Percentiles rank a stretch among this genome's conserved stretches.
Conservation (phyloP, 2,113 vertebrate genomes). For the Phycodurus eques region DNA sequence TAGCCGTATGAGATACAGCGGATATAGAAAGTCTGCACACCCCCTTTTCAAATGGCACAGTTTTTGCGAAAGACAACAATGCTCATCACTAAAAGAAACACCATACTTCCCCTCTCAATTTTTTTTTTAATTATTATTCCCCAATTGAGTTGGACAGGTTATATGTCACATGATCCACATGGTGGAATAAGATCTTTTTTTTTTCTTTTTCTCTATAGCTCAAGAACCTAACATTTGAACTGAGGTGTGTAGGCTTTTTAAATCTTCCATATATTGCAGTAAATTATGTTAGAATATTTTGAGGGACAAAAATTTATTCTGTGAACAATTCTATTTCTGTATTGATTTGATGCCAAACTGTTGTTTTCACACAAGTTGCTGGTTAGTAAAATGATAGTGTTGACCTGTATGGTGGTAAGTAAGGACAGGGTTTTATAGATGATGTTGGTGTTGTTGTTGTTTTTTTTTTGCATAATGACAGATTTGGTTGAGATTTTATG, state of each 20-base stretch:
- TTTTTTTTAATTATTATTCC: too few species aligned
- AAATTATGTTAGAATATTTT: background rate
- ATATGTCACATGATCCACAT: background rate
- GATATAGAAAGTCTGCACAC: background rate
- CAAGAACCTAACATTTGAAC: background rate
- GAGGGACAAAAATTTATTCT: background rate
- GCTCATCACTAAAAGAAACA: too few species aligned
- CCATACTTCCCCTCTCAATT: too few species aligned
- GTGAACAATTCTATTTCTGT: slow-evolving; percentile 20
- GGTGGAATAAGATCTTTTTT: background rate
- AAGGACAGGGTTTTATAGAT: slow-evolving; percentile 13
- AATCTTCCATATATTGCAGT: background rate
- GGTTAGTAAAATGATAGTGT: slow-evolving; percentile 31
- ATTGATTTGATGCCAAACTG: slow-evolving; percentile 15
- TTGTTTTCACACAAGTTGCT: slow-evolving; percentile 26
- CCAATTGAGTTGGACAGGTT: background rate
- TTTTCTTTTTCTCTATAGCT: too few species aligned
- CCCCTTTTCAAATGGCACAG: background rate
- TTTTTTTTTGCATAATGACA: slow-evolving; percentile 67
- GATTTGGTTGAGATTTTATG: slow-evolving; percentile 33
- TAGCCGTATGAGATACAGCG: background rate
- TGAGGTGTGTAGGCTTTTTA: background rate
- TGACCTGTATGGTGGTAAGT: slow-evolving; percentile 16
- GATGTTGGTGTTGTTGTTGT: slow-evolving; percentile 1
- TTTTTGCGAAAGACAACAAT: too few species aligned